phyloP scores from a whole-genome alignment of 37 sponge, comb jelly and placozoan genomes.

The Theonella swinhoei region DNA sequence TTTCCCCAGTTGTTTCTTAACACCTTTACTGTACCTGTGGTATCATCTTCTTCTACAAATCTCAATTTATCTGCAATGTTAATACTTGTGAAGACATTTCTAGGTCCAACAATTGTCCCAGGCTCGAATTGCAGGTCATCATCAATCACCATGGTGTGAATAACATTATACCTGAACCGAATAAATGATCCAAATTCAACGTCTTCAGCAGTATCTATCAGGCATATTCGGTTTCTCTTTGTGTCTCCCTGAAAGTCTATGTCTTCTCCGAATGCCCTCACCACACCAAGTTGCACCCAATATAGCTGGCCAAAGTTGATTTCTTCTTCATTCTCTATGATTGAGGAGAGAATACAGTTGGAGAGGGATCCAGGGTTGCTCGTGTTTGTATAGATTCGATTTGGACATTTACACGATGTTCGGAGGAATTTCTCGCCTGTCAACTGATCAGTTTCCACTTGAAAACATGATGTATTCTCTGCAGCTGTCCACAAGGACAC shows the following conservation, averaged over 20 bases:
- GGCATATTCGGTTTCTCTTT: neutral
- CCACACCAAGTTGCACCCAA: neutral
- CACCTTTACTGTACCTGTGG: neutral
- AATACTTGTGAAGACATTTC: slow-evolving; percentile 2
- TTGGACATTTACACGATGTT: neutral
- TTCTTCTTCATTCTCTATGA: neutral
- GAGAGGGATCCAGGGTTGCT: neutral
- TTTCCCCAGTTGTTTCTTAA: neutral
- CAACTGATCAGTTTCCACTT: neutral
- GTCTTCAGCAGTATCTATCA: neutral
- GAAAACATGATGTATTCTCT: neutral
- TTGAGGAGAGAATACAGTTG: neutral
- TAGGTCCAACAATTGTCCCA: slow-evolving; percentile 2
- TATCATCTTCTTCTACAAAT: neutral
- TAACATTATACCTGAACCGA: neutral
- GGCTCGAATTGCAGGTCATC: slow-evolving; percentile 11
- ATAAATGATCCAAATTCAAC: neutral
- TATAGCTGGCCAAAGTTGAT: neutral
- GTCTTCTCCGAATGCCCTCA: neutral
- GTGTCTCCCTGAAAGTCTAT: neutral
- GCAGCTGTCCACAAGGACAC: neutral
- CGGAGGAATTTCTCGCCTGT: neutral
- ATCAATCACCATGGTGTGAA: neutral
- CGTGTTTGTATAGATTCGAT: neutral
- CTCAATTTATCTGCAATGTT: neutral